A percentile compares a stretch with the other conserved stretches of the same genome.
phyloP scores from a whole-genome alignment of 2,113 vertebrate species.

The Ondatra zibethicus region DNA sequence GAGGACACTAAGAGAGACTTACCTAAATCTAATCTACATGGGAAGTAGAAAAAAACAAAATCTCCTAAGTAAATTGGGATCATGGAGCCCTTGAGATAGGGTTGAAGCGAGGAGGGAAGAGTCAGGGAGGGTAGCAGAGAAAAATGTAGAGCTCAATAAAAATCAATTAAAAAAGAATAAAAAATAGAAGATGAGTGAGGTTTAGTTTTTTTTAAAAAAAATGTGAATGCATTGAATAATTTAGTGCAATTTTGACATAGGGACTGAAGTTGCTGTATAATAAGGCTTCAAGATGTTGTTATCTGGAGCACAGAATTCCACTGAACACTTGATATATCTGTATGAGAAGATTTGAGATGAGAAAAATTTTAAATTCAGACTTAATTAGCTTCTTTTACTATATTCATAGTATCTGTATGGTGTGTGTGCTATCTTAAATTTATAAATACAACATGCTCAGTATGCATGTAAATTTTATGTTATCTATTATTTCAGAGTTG shows the following conservation, averaged over 20 bases:
- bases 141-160: too few species aligned
- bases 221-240: neutral
- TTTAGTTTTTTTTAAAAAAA: neutral
- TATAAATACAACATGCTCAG: neutral
- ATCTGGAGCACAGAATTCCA: neutral
- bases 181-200: too few species aligned
- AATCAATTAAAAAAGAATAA: too few species aligned
- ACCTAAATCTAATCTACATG: too few species aligned
- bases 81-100: too few species aligned
- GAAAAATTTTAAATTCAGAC: neutral
- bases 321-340: neutral
- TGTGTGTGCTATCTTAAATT: neutral
- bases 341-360: neutral
- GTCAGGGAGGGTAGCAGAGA: too few species aligned
- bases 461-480: neutral
- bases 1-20: too few species aligned
- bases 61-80: too few species aligned
- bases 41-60: too few species aligned
- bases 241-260: neutral
- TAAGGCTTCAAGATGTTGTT: neutral
- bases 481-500: neutral
- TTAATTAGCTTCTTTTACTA: neutral
- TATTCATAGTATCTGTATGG: neutral
- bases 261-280: neutral
- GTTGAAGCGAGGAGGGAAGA: too few species aligned